Evolutionary conservation across 1,140 invertebrate species (phyloP).

Genomic region (Harpegnathos saltator): DNA sequence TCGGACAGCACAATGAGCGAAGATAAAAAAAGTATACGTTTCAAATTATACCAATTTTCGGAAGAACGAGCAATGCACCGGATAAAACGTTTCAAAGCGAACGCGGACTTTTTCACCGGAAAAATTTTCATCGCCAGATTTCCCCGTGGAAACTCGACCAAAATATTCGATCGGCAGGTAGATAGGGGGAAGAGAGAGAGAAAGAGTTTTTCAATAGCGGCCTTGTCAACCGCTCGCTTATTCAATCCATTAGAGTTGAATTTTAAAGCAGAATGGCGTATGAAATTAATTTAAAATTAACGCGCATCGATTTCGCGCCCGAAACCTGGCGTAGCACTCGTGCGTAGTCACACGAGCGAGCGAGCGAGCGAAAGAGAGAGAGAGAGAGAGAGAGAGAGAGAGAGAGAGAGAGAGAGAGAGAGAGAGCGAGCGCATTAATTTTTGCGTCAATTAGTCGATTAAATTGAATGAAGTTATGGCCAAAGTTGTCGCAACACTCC

Average conservation of each 20-base stretch:
- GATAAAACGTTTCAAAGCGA: conserved; percentile 43
- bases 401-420: no score
- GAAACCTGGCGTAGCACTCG: neutral
- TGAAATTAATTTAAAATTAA: conserved; percentile 55
- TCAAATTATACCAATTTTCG: conserved; percentile 46
- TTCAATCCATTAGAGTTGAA: conserved; percentile 58
- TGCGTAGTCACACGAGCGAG: neutral
- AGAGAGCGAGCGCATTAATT: no score
- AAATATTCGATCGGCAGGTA: conserved; percentile 2
- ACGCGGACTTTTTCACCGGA: conserved; percentile 19
- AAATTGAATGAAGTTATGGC: no score
- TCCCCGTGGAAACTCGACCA: neutral
- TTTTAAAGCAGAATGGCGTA: conserved; percentile 36
- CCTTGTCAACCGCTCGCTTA: conserved; percentile 38
- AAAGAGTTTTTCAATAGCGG: conserved; percentile 17
- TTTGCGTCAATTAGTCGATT: no score
- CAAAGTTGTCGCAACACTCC: no score
- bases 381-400: no score
- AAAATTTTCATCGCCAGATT: conserved; percentile 24
- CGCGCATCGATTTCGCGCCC: neutral
- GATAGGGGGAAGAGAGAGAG: no score
- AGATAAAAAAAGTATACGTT: conserved; percentile 22
- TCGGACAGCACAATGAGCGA: neutral
- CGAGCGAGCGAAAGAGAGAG: no score
- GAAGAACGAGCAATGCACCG: conserved; percentile 16